Evolutionary conservation across 2,113 vertebrate genomes (phyloP).

Genomic region (Orientallactaga bullata): DNA sequence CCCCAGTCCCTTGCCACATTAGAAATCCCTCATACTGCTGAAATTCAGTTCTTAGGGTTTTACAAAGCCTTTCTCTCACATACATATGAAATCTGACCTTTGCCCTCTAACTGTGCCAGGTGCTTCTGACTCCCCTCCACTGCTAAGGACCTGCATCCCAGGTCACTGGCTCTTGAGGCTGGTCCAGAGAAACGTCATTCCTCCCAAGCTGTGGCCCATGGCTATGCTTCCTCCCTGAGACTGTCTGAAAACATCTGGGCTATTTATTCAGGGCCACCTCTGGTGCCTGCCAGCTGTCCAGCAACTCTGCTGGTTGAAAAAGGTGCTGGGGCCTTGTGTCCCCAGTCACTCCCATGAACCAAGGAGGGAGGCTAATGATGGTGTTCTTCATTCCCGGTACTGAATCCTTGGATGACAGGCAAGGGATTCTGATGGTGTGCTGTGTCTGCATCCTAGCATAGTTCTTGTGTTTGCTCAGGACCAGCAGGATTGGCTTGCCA

Average conservation of each 20-base stretch:
- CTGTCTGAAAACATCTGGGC: not conserved
- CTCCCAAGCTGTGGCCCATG: not conserved
- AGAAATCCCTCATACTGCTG: slow-evolving; percentile 20
- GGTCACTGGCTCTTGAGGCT: not conserved
- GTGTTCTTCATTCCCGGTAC: too few relatives aligned
- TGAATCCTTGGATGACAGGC: too few relatives aligned
- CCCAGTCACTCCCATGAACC: too few relatives aligned
- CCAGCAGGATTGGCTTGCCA: not conserved
- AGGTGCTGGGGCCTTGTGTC: not conserved
- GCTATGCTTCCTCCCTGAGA: slow-evolving; percentile 12
- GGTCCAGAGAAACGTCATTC: slow-evolving; percentile 1
- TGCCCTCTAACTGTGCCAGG: not conserved
- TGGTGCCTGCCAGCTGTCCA: not conserved
- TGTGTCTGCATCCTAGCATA: not conserved
- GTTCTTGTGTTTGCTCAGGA: slow-evolving; percentile 33
- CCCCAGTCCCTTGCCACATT: slow-evolving; percentile 33
- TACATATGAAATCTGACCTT: not conserved
- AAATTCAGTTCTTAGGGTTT: not conserved
- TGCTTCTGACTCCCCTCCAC: not conserved
- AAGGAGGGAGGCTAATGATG: too few relatives aligned
- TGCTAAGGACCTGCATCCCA: not conserved
- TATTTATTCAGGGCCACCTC: slow-evolving; percentile 7
- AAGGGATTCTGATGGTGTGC: not conserved
- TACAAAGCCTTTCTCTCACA: not conserved
- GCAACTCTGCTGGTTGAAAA: slow-evolving; percentile 10